These are phyloP conservation scores for Lycia hirtaria DNA, from an alignment of 2,888 invertebrate genomes.

Conservation along the genomic window DNA sequence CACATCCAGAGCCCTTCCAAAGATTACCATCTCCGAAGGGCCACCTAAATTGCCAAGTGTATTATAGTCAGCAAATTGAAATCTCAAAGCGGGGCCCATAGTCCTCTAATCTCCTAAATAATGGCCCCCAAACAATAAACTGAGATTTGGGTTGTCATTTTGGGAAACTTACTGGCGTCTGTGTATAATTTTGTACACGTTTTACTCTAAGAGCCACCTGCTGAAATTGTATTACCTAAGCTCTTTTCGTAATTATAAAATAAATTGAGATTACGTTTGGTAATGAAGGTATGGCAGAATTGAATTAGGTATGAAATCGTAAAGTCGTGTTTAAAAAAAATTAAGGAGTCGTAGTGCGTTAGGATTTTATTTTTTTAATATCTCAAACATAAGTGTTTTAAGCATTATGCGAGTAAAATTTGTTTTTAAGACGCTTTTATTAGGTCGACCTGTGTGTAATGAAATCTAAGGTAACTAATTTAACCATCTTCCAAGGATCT, in stretches of 20 bases:
- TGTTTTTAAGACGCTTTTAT: no score
- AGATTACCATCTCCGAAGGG: slow-evolving; percentile 41
- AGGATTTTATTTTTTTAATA: no score
- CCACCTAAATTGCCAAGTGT: slow-evolving; percentile 47
- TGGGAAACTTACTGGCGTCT: slow-evolving; percentile 53
- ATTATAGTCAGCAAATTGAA: slow-evolving; percentile 70
- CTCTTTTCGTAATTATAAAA: slow-evolving; percentile 24
- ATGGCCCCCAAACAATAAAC: slow-evolving; percentile 73
- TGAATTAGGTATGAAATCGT: neutral
- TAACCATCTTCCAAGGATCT: no score
- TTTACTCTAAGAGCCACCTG: slow-evolving; percentile 27
- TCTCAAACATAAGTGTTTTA: no score
- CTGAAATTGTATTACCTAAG: slow-evolving; percentile 18
- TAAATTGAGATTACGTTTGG: slow-evolving; percentile 13
- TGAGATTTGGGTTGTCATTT: slow-evolving; percentile 70
- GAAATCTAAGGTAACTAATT: no score
- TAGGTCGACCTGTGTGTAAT: no score
- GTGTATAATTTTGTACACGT: slow-evolving; percentile 38
- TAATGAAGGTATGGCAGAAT: neutral
- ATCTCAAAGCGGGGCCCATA: slow-evolving; percentile 57
- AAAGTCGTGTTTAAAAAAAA: no score
- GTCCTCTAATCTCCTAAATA: slow-evolving; percentile 69
- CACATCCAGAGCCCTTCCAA: slow-evolving; percentile 30
- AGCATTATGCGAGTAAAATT: no score
- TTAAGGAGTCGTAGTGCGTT: no score